A percentile compares a stretch with the other conserved stretches of the same genome.
Conservation (phyloP, 2,888 invertebrate genomes). For the Yponomeuta evonymella region DNA sequence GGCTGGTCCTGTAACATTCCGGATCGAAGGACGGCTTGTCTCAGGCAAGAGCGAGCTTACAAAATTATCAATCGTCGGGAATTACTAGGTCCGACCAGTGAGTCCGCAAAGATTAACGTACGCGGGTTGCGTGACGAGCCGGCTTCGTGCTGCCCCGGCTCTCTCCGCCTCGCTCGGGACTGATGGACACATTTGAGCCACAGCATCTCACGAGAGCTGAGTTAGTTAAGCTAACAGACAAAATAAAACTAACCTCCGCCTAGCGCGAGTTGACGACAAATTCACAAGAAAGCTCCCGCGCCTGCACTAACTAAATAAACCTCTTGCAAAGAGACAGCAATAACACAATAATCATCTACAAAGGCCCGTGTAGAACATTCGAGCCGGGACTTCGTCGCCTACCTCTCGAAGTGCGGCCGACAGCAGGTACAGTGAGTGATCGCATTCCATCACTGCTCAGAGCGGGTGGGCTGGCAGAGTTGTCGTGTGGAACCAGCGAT, state of each 20-base stretch:
- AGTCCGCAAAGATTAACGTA: background rate
- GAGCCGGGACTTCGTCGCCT: background rate
- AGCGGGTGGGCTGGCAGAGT: background rate
- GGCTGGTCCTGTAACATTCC: no score
- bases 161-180: background rate
- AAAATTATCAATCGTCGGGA: background rate
- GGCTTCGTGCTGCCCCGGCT: background rate
- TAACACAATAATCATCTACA: conserved; percentile 11
- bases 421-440: background rate
- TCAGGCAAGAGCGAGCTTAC: background rate
- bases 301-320: conserved; percentile 2
- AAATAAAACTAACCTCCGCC: background rate
- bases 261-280: background rate
- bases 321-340: background rate
- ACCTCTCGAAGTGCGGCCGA: background rate
- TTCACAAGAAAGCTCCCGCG: conserved; percentile 5
- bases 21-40: no score
- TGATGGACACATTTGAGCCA: background rate
- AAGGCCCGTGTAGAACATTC: background rate
- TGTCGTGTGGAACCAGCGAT: background rate
- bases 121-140: background rate
- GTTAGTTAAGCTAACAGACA: background rate
- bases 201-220: background rate
- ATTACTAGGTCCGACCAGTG: background rate
- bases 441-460: background rate